These are phyloP conservation scores for Hyposoter dolosus DNA, from an alignment of 2,888 invertebrate species.

Conservation along the genomic window DNA sequence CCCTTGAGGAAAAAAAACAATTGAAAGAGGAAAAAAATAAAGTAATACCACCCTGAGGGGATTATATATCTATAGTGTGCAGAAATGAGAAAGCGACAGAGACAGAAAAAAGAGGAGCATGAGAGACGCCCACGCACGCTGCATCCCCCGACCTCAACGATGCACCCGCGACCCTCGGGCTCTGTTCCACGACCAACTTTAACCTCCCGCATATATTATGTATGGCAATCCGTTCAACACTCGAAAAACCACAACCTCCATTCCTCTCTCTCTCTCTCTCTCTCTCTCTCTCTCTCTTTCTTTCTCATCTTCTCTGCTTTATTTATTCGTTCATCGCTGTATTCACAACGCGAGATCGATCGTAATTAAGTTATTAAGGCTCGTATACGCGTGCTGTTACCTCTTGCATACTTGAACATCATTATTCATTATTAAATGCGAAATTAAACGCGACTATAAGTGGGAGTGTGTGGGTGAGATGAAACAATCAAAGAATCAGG, in stretches of 20 bases:
- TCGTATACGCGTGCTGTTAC: slow-evolving; percentile 1
- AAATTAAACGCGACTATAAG: background rate
- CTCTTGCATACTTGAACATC: slow-evolving; percentile 11
- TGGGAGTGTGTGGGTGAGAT: background rate
- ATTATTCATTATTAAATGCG: slow-evolving; percentile 19
- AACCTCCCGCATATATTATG: slow-evolving; percentile 71
- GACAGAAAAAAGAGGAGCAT: slow-evolving; percentile 20
- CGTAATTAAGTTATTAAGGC: slow-evolving; percentile 66
- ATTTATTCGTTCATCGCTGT: background rate
- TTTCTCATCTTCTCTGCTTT: background rate
- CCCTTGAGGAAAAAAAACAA: slow-evolving; percentile 72
- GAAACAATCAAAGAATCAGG: background rate
- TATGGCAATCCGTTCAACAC: slow-evolving; percentile 73
- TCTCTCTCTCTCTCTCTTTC: slow-evolving; percentile 16
- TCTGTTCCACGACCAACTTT: slow-evolving; percentile 78
- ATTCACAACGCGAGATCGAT: slow-evolving; percentile 41
- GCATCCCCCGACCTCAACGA: slow-evolving; percentile 62
- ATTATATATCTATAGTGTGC: slow-evolving; percentile 24
- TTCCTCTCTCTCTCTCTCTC: background rate
- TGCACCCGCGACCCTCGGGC: slow-evolving; percentile 74
- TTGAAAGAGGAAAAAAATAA: slow-evolving; percentile 29
- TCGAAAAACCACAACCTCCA: slow-evolving; percentile 40
- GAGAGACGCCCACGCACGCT: slow-evolving; percentile 67
- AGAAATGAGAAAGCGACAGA: background rate
- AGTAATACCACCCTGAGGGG: slow-evolving; percentile 77